Conservation (phyloP, 2,113 vertebrate species). For the Tamias sibiricus region DNA sequence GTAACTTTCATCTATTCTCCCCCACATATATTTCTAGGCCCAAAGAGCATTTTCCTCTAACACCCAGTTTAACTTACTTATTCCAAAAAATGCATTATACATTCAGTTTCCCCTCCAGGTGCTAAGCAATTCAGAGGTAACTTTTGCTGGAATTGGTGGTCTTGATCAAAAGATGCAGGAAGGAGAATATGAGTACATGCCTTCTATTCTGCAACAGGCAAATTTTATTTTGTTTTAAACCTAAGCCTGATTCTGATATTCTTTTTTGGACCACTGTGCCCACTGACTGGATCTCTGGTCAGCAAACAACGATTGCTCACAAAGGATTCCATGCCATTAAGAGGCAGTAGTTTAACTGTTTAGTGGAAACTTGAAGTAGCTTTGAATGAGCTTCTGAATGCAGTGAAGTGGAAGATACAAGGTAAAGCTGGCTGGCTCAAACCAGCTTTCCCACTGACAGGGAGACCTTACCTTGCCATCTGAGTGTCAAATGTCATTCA, state of each 20-base stretch:
- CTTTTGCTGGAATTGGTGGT: not conserved
- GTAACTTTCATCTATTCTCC: not conserved
- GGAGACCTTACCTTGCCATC: not conserved
- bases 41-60: not conserved
- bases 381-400: slow-evolving; percentile 33
- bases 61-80: not conserved
- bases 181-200: not conserved
- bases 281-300: not conserved
- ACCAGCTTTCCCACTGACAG: not conserved
- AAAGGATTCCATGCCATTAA: not conserved
- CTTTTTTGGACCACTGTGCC: not conserved
- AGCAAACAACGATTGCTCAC: not conserved
- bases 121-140: not conserved
- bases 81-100: not conserved
- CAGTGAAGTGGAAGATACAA: not conserved
- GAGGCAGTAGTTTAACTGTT: not conserved
- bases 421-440: not conserved
- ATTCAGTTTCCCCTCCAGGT: not conserved
- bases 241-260: not conserved
- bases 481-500: not conserved
- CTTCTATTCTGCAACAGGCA: not conserved
- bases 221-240: not conserved
- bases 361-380: slow-evolving; percentile 44
- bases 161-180: not conserved
- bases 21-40: not conserved